Base-by-base conservation (phyloP, 2,113 vertebrate species). In the Amblyopsis rosae region DNA sequence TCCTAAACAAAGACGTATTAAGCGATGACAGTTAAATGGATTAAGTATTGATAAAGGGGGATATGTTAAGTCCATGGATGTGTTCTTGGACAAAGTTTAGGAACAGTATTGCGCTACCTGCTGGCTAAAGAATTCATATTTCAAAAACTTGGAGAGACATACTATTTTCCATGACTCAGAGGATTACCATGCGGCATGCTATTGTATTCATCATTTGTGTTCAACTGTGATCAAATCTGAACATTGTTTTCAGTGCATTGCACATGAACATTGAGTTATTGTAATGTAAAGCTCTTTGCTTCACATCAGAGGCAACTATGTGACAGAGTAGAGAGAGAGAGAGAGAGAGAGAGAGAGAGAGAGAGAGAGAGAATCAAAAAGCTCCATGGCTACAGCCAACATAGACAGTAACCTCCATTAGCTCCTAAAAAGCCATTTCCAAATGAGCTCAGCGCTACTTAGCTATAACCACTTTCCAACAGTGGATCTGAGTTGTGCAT, bases 401-500 rank as follows among this genome's bases (percentile, higher is more conserved):
- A 58, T 41, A 80, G 82, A 85, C 79, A 75, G 50, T 69, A 62
- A 63, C 59, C 74, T 80, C 69, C 72, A 86, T 84, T 88, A 77
- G 56, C 70, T 70, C 59, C 73, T 16, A 86, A 78, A 53, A 2
- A 81, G 55, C 75, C 82, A 83, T 82, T 81, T 78, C 77, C 68
- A 72, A 79, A 61, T 54, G 69, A 79, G 74, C 63, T 67, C 46
- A 60, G 55, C 58, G 72, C 77, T 67, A 77, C 1, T 57, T 2
- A 10, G 9, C 12, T 49, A 9, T 49, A 10, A 26, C 26, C 26
- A 26, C 26, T 26, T 26, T 26, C 12, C 48, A 12, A 49, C 48
- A 49, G 48, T 8, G 19, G 19, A 26, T 2, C 19, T 26, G 19
- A 26, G 19, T 2, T 26, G 19, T 26, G 19, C 19, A 26, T 26